Evolutionary conservation across 2,797 vertebrate genomes (phyloP), one percentile per base, ranked within the genome.

Genomic region (Diglossa cyanea): DNA sequence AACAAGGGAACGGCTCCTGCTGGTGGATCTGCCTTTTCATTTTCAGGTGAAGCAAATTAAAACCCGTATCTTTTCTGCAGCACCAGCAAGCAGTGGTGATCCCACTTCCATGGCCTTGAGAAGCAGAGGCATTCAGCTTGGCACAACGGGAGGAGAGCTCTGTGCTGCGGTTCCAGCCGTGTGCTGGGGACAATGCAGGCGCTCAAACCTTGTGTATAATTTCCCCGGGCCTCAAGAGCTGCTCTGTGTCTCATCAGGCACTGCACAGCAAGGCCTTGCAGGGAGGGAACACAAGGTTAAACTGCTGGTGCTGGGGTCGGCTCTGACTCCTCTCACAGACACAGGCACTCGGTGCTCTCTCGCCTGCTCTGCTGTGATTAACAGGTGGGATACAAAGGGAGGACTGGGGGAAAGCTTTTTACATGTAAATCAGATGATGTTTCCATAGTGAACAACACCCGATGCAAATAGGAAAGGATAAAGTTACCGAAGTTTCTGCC

Each of bases 311-410:
- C 95, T 94, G 45, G 20, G 30, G 94, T 94, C 45, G 17, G 84
- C 94, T 90, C 63, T 62, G 82, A 70, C 65, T 97, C 89, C 84
- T 86, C 72, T 5, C 60, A 61, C 57, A 39, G 77, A 90, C 57
- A 37, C 57, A 40, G 57, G 44, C 45, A 74, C 61, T 83, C 71
- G 39, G 25, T 48, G 78, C 54, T 92, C 63, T 92, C 63, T 77
- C 70, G 73, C 89, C 51, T 3, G 24, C 60, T 28, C 58, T 37
- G 82, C 72, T 61, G 54, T 68, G 86, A 92, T 90, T 93, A 96
- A 95, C 94, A 95, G 95, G 94, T 96, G 86, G 72, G 92, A 71
- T 30, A 90, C 79, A 88, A 90, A 94, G 87, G 63, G 51, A 86
- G 63, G 61, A 40, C 50, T 4, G 72, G 35, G 67, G 55, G 61